Evolutionary conservation across 2,113 vertebrate species (phyloP), one percentile per base, ranked within the genome.

Genomic region (Brachionichthys hirsutus): DNA sequence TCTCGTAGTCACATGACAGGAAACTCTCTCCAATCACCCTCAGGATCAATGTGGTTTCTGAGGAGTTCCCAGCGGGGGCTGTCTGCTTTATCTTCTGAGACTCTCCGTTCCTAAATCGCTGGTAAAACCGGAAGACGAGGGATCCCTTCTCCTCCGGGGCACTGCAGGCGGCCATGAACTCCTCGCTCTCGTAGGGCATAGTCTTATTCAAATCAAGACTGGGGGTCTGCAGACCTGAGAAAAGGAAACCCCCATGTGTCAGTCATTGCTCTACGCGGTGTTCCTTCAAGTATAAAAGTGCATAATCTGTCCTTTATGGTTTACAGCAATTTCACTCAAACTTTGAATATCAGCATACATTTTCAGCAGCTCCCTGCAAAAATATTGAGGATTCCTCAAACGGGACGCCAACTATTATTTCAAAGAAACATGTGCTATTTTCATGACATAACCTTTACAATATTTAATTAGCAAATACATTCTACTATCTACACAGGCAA

Each of bases 161-260:
- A 3, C 74, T 85, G 75, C 91, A 92, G 20, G 51, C 65, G 56
- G 78, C 86, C 0, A 0, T 38, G 44, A 91, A 64, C 43, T 81
- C 50, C 18, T 88, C 83, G 6, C 54, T 74, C 64, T 88, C 86
- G 40, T 55, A 85, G 2, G 82, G 50, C 0, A 0, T 3, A 1
- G 0, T 48, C 12, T 70, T 63, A 43, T 50, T 75, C 14, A 91
- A 49, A 14, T 9, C 1, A 11, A 92, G 43, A 2, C 13, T 11
- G 0, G 91, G 90, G 4, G 54, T 83, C 75, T 90, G 87, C 54
- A 92, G 59, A 8, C 91, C 91, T 92, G 68, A 52, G 49, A 20
- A 49, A 9, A 40, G 4, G 61, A 45, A 49, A 1, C 9, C 16
- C 48, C 46, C 1, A 30, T n/a, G 8, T 34, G 14, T 17, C 51